Conservation (phyloP, 35 echinoderm and acorn worm species). For the Diadema setosum region DNA sequence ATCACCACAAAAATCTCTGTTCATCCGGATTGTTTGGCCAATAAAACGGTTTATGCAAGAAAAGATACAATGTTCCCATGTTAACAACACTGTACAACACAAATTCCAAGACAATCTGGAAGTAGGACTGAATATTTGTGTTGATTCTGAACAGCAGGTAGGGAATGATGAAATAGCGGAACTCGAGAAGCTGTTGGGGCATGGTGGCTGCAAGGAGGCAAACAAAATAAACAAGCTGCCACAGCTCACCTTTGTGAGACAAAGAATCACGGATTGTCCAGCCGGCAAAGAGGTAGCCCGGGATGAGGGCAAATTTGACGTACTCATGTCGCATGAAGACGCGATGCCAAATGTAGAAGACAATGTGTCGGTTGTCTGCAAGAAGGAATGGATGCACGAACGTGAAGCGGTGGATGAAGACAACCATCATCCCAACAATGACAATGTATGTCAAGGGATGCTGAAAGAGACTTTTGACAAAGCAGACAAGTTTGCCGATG, state of each 20-base stretch:
- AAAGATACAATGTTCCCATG: constrained; percentile 61
- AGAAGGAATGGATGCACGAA: constrained; percentile 87
- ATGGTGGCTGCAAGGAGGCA: constrained; percentile 67
- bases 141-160: constrained; percentile 80
- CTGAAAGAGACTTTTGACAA: constrained; percentile 38
- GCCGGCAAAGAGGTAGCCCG: constrained; percentile 68
- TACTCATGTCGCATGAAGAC: constrained; percentile 60
- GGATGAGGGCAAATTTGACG: constrained; percentile 55
- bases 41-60: constrained; percentile 69
- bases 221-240: constrained; percentile 60
- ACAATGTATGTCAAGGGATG: constrained; percentile 31
- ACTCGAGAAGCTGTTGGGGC: constrained; percentile 88
- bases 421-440: constrained; percentile 13
- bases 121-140: constrained; percentile 25
- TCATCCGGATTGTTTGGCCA: constrained; percentile 58
- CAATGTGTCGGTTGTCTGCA: constrained; percentile 91
- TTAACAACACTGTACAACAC: constrained; percentile 71
- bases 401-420: constrained; percentile 55
- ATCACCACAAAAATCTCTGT: constrained; percentile 94
- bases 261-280: constrained; percentile 84
- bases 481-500: constrained; percentile 6
- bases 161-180: constrained; percentile 95
- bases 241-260: constrained; percentile 51
- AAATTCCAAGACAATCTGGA: constrained; percentile 60
- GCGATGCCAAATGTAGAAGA: constrained; percentile 88